phyloP scores from a whole-genome alignment of 2,888 invertebrate genomes.

The Tiphia femorata region DNA sequence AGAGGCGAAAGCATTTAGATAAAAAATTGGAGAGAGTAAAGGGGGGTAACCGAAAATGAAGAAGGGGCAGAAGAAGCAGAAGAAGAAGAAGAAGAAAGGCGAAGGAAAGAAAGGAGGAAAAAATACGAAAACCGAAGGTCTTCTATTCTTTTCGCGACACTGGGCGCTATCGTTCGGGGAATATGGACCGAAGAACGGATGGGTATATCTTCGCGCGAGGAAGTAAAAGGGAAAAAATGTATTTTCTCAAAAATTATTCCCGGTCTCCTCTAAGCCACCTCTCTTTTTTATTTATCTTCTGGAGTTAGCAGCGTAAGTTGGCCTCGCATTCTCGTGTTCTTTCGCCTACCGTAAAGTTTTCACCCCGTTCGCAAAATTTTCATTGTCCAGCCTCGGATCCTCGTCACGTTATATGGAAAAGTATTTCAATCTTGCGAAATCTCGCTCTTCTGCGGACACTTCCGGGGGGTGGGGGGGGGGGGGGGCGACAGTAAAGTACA shows the following conservation, averaged over 20 bases:
- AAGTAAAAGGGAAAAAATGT: slow-evolving; percentile 53
- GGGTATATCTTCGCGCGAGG: slow-evolving; percentile 41
- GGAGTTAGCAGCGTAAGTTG: slow-evolving; percentile 2
- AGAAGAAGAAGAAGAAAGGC: not conserved
- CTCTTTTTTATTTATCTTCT: not conserved
- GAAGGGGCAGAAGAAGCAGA: not conserved
- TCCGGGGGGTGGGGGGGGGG: not conserved
- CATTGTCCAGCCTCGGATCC: slow-evolving; percentile 40
- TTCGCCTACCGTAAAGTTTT: not conserved
- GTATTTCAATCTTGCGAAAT: slow-evolving; percentile 40
- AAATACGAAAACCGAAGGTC: no score
- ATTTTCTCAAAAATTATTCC: slow-evolving; percentile 58
- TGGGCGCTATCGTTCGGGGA: slow-evolving; percentile 34
- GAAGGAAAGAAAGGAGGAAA: not conserved
- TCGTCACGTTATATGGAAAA: slow-evolving; percentile 31
- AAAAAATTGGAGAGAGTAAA: slow-evolving; percentile 53
- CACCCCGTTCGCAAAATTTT: slow-evolving; percentile 36
- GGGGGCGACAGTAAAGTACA: no score
- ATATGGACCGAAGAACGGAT: slow-evolving; percentile 55
- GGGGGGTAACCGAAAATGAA: slow-evolving; percentile 1
- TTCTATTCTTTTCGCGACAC: slow-evolving; percentile 40
- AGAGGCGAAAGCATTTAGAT: slow-evolving; percentile 47
- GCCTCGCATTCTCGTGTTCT: slow-evolving; percentile 3
- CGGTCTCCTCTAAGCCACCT: slow-evolving; percentile 1
- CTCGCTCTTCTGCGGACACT: slow-evolving; percentile 2